Evolutionary conservation across 2,888 invertebrate species (phyloP).

Genomic region (Cynaeus angustus): DNA sequence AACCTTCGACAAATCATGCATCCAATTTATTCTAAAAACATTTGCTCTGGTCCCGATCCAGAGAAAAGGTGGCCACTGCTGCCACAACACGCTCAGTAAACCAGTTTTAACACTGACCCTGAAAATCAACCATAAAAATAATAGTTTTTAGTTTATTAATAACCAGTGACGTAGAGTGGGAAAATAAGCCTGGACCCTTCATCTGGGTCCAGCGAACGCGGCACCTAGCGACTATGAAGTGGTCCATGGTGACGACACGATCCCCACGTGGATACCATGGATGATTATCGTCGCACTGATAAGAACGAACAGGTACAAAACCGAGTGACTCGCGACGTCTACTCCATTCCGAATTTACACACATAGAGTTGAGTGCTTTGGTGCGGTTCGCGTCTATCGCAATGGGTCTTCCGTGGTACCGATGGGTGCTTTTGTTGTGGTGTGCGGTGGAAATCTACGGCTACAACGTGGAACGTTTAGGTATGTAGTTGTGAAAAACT

Average conservation of each 20-base stretch:
- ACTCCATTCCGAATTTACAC: conserved; percentile 31
- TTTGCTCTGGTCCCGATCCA: too few relatives aligned
- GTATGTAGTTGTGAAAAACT: conserved; percentile 8
- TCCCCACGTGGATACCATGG: conserved; percentile 16
- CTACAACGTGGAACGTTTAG: conserved; percentile 21
- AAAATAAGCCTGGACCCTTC: conserved; percentile 1
- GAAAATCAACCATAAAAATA: background rate
- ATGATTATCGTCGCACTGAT: conserved; percentile 31
- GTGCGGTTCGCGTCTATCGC: conserved; percentile 18
- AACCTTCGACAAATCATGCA: conserved; percentile 4
- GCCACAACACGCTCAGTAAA: background rate
- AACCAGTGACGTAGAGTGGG: background rate
- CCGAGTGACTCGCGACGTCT: conserved; percentile 30
- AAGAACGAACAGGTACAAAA: conserved; percentile 38
- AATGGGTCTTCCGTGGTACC: conserved; percentile 33
- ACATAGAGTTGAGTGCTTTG: conserved; percentile 16
- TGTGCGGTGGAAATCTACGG: conserved; percentile 18
- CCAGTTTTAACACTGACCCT: conserved; percentile 26
- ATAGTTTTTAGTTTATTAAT: conserved; percentile 8
- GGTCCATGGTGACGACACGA: conserved; percentile 19
- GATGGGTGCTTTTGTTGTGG: conserved; percentile 21
- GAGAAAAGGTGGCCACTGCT: too few relatives aligned
- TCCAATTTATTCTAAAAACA: too few relatives aligned
- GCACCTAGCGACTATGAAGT: conserved; percentile 9
- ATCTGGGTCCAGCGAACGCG: conserved; percentile 7